Evolutionary conservation across 2,113 vertebrate species (phyloP).

Genomic region (Pelobates fuscus): DNA sequence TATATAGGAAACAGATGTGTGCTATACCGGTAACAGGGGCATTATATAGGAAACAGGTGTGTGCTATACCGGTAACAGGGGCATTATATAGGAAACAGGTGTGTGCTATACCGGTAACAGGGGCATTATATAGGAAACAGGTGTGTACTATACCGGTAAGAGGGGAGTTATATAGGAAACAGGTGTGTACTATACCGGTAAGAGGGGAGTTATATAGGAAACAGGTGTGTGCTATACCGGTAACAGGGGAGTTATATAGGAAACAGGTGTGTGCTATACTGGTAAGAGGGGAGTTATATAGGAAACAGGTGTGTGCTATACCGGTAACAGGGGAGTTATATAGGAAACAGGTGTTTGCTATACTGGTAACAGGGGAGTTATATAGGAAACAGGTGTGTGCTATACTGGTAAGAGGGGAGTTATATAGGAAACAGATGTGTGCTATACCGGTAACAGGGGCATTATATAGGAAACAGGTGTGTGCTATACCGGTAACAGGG

Average conservation of each 20-base stretch:
- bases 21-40: no score
- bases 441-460: no score
- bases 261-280: no score
- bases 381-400: conserved; percentile 75
- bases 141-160: no score
- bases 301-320: conserved; percentile 83
- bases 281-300: conserved; percentile 21
- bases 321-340: conserved; percentile 29
- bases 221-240: no score
- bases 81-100: conserved; percentile 69
- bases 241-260: conserved; percentile 20
- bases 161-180: conserved; percentile 58
- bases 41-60: conserved; percentile 70
- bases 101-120: no score
- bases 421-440: conserved; percentile 72
- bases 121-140: conserved; percentile 61
- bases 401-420: no score
- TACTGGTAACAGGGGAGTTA: no score
- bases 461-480: conserved; percentile 70
- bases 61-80: no score
- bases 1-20: conserved; percentile 72
- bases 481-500: no score
- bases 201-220: conserved; percentile 18
- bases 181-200: no score
- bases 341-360: conserved; percentile 78